Evolutionary conservation across 2,113 vertebrate genomes (phyloP).

Genomic region (Bagarius yarrelli): DNA sequence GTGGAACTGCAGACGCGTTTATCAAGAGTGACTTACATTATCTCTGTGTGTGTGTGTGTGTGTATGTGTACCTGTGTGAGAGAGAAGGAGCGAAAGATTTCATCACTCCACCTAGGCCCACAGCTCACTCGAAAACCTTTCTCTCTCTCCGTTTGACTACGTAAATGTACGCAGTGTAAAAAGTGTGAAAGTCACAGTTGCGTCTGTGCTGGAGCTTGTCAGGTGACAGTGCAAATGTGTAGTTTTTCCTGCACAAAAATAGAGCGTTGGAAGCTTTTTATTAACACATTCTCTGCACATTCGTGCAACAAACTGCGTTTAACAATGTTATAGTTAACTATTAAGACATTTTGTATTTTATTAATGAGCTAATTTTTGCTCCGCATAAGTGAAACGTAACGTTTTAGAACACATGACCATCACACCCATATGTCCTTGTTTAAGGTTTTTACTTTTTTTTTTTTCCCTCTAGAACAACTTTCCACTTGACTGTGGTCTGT

Average conservation of each 20-base stretch:
- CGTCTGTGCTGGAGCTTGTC: slow-evolving; percentile 42
- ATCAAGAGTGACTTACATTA: too few species aligned
- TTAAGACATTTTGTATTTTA: background rate
- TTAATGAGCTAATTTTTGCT: slow-evolving; percentile 12
- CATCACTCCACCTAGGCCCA: slow-evolving; percentile 35
- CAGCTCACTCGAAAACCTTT: slow-evolving; percentile 16
- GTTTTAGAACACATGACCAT: background rate
- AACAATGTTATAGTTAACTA: background rate
- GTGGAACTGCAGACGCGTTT: too few species aligned
- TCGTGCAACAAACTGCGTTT: background rate
- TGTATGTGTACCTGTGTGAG: background rate
- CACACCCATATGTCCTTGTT: background rate
- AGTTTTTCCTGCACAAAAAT: slow-evolving; percentile 42
- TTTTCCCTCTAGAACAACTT: too few species aligned
- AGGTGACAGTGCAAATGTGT: slow-evolving; percentile 39
- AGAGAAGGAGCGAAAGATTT: slow-evolving; percentile 12
- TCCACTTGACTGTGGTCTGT: too few species aligned
- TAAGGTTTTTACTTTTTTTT: too few species aligned
- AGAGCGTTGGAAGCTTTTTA: slow-evolving; percentile 39
- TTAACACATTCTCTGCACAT: slow-evolving; percentile 6
- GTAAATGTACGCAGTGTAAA: slow-evolving; percentile 11
- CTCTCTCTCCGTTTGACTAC: slow-evolving; percentile 27
- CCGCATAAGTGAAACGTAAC: too few species aligned
- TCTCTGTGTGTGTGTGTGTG: slow-evolving; percentile 19
- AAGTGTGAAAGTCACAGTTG: slow-evolving; percentile 36